A percentile compares a stretch with the other conserved stretches of the same genome.
phyloP scores from a whole-genome alignment of 1,140 invertebrate species.

The Platyscapa corneri region DNA sequence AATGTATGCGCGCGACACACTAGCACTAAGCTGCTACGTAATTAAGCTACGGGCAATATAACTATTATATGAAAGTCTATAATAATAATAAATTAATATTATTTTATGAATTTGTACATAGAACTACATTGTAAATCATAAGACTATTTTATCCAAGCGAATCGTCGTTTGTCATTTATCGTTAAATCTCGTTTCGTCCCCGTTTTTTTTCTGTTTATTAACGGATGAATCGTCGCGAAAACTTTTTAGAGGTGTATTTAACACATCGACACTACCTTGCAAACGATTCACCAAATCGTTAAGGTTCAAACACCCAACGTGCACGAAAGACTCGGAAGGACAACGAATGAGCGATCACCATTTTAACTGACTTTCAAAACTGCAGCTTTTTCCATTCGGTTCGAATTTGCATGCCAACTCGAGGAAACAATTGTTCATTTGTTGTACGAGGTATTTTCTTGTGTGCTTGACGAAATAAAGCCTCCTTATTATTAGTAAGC shows the following conservation, averaged over 20 bases:
- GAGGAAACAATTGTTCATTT: background rate
- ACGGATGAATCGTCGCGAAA: conserved; percentile 26
- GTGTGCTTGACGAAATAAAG: conserved; percentile 2
- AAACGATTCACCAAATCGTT: conserved; percentile 24
- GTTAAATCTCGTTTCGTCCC: conserved; percentile 7
- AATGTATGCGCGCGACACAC: conserved; percentile 25
- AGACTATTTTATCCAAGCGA: conserved; percentile 61
- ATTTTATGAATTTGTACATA: conserved; percentile 71
- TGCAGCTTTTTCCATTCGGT: background rate
- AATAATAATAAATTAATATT: conserved; percentile 68
- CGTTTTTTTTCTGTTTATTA: background rate
- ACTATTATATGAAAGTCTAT: conserved; percentile 63
- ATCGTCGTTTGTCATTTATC: conserved; percentile 21
- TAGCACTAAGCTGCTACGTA: conserved; percentile 26
- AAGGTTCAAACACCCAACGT: conserved; percentile 34
- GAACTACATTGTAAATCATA: conserved; percentile 59
- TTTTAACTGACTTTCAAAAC: background rate
- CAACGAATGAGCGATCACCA: background rate
- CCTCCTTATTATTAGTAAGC: conserved; percentile 18
- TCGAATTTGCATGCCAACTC: too few species aligned
- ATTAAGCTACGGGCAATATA: conserved; percentile 42
- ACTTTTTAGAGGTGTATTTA: conserved; percentile 22
- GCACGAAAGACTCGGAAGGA: background rate
- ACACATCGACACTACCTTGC: background rate
- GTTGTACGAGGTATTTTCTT: background rate